Evolutionary conservation across 2,797 vertebrate species (phyloP), one percentile per base, ranked within the genome.

Genomic region (Rhynchotus rufescens): DNA sequence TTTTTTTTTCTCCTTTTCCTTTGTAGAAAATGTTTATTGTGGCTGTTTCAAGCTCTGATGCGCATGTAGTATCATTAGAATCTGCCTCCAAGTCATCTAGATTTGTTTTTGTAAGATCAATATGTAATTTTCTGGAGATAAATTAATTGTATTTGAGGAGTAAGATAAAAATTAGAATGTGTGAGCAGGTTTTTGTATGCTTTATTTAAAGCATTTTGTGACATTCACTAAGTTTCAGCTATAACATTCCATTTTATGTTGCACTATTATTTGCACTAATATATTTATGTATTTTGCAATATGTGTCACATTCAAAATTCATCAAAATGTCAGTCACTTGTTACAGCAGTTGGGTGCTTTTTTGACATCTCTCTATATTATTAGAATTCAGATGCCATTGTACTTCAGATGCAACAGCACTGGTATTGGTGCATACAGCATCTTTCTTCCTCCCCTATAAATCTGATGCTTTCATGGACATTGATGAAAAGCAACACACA

Each of bases 61-160:
- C 88, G n/a, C 19, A 60, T 13, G 77, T 9, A 38, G 7, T 64
- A 45, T 15, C 54, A 81, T 88, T 90, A 90, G 88, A 94, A 88
- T 81, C 32, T 84, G 6, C 40, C 44, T 88, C 38, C 57, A 59
- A 90, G 20, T 65, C 67, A 49, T 66, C 42, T 65, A 65, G 20
- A 54, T 3, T 1, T 15, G 28, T 72, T 84, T 51, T 72, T 32
- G 28, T n/a, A 81, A 91, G 61, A 93, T 85, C 47, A 7, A 91
- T 84, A 75, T 30, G 86, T 83, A 91, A 83, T 95, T 94, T 94
- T 93, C 61, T 93, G 73, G 28, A 80, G 22, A 69, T 84, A 84
- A 80, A 86, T 86, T 83, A 83, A 92, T 86, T 88, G 38, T 30
- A 44, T 93, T 89, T 90, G 42, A 44, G 26, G 54, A 71, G 20